phyloP scores from a whole-genome alignment of 2,113 vertebrate genomes.

The Passer montanus region DNA sequence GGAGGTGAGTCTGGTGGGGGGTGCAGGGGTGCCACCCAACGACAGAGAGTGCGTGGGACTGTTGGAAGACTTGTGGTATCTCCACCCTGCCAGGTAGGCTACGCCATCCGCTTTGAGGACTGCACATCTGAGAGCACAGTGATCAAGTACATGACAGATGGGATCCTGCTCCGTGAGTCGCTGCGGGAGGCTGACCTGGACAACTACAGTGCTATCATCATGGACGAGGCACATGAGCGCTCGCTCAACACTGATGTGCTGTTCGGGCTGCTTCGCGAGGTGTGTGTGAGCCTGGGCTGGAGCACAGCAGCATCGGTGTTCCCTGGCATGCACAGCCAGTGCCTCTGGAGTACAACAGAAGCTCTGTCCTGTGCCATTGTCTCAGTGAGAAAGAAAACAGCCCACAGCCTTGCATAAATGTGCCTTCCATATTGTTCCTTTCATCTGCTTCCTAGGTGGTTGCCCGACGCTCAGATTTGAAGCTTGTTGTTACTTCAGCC shows the following conservation, averaged over 20 bases:
- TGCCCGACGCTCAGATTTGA: slow-evolving; percentile 92
- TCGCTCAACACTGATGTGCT: slow-evolving; percentile 96
- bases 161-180: slow-evolving; percentile 96
- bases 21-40: not conserved
- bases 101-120: slow-evolving; percentile 98
- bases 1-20: slow-evolving; percentile 80
- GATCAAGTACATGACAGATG: slow-evolving; percentile 99
- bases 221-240: slow-evolving; percentile 97
- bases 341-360: not conserved
- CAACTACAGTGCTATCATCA: slow-evolving; percentile 97
- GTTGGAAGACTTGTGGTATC: not conserved
- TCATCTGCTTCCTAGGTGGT: slow-evolving; percentile 83
- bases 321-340: not conserved
- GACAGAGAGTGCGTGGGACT: accelerated
- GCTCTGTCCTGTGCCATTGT: not conserved
- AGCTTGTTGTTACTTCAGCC: slow-evolving; percentile 96
- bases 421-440: not conserved
- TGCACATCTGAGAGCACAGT: slow-evolving; percentile 94
- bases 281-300: slow-evolving; percentile 16
- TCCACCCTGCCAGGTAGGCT: slow-evolving; percentile 83
- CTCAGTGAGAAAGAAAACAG: not conserved
- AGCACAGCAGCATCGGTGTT: not conserved
- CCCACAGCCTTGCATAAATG: not conserved
- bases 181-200: slow-evolving; percentile 95
- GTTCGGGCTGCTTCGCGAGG: slow-evolving; percentile 97